These are phyloP conservation scores for Synaphobranchus kaupii DNA, from an alignment of 2,797 vertebrate species.

Conservation along the genomic window DNA sequence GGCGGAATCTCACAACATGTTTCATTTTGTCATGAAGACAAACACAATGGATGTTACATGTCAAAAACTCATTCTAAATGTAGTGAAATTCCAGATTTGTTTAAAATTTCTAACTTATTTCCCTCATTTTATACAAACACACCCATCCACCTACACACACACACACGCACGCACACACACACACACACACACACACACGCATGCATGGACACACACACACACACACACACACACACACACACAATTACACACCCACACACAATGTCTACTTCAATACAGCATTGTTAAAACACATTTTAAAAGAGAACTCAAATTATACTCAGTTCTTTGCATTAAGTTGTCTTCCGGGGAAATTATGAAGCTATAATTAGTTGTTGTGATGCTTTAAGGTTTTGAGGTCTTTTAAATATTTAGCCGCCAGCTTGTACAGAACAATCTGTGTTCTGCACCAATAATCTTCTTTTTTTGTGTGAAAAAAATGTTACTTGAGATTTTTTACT, in stretches of 20 bases:
- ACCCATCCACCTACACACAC: not conserved
- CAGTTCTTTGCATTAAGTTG: not conserved
- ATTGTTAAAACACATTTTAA: not conserved
- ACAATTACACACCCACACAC: not conserved
- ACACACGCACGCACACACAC: too few relatives aligned
- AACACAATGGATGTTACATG: not conserved
- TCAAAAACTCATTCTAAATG: too few relatives aligned
- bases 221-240: not conserved
- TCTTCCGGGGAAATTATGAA: not conserved
- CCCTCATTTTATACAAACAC: not conserved
- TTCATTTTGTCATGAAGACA: not conserved
- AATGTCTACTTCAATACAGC: not conserved
- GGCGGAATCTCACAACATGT: too few relatives aligned
- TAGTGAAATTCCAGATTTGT: not conserved
- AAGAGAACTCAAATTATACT: not conserved
- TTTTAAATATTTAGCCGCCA: not conserved
- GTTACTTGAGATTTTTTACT: constrained; percentile 1
- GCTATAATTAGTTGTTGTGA: not conserved
- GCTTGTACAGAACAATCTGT: not conserved
- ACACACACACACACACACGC: too few relatives aligned
- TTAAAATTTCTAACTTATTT: not conserved
- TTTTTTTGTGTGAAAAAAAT: not conserved
- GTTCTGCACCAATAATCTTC: not conserved
- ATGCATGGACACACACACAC: not conserved
- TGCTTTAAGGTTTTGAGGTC: not conserved